Evolutionary conservation across 2,888 invertebrate genomes (phyloP).

Genomic region (Andrena marginata): DNA sequence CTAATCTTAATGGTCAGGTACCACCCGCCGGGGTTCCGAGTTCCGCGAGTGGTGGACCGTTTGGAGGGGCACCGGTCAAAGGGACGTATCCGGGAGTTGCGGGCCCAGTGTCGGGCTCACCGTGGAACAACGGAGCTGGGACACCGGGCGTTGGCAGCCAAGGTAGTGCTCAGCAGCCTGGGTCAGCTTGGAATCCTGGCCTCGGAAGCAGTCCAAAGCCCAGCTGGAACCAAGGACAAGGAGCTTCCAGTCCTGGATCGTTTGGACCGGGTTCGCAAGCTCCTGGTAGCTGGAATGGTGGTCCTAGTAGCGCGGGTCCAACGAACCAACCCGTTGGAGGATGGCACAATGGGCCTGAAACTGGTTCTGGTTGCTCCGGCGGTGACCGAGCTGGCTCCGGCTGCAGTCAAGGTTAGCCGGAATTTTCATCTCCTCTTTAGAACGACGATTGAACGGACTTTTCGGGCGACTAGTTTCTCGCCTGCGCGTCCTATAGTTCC

Average conservation of each 20-base stretch:
- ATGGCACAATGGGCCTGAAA: conserved; percentile 29
- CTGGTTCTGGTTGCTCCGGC: conserved; percentile 43
- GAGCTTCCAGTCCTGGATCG: not conserved
- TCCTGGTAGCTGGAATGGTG: not conserved
- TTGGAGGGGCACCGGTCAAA: not conserved
- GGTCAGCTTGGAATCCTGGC: not conserved
- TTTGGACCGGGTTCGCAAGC: not conserved
- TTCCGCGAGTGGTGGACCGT: not conserved
- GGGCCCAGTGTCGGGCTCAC: not conserved
- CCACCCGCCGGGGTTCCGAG: not conserved
- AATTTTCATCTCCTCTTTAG: not conserved
- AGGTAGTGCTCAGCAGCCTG: not conserved
- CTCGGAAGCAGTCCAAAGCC: not conserved
- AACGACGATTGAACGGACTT: not conserved
- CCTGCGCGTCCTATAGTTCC: not conserved
- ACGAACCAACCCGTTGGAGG: not conserved
- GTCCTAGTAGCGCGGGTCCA: not conserved
- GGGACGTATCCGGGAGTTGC: not conserved
- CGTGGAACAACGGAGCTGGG: not conserved
- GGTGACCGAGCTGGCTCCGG: not conserved
- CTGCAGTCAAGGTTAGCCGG: conserved; percentile 43
- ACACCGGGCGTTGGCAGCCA: not conserved
- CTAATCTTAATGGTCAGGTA: not conserved
- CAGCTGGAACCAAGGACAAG: conserved; percentile 10
- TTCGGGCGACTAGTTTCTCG: not conserved